Evolutionary conservation across 2,888 invertebrate species (phyloP).

Genomic region (Trichopoda pennipes): DNA sequence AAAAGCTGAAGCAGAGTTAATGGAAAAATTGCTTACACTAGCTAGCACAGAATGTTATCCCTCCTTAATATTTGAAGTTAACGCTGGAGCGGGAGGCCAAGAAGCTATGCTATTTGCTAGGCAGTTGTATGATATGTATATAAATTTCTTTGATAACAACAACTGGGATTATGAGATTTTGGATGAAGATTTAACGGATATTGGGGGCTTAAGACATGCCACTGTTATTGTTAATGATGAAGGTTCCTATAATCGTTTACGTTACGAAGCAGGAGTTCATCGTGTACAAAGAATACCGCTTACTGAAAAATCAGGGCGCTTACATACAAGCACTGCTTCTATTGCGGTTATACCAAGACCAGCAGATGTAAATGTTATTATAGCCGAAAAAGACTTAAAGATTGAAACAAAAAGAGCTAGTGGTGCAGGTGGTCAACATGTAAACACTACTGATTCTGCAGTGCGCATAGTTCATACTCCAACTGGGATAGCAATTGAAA

Average conservation of each 20-base stretch:
- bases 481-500: constrained; percentile 89
- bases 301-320: constrained; percentile 93
- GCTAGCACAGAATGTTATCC: constrained; percentile 83
- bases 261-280: constrained; percentile 96
- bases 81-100: constrained; percentile 96
- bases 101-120: constrained; percentile 97
- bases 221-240: constrained; percentile 85
- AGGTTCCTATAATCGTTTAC: constrained; percentile 85
- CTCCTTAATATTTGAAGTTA: constrained; percentile 87
- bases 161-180: constrained; percentile 84
- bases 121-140: constrained; percentile 93
- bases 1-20: constrained; percentile 83
- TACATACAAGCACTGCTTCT: constrained; percentile 97
- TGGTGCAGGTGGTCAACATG: constrained; percentile 98
- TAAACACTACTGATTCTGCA: constrained; percentile 97
- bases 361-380: constrained; percentile 86
- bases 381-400: constrained; percentile 88
- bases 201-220: constrained; percentile 86
- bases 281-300: constrained; percentile 96
- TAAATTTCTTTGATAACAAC: constrained; percentile 86
- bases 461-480: constrained; percentile 95
- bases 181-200: constrained; percentile 81
- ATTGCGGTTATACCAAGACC: constrained; percentile 94
- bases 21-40: constrained; percentile 83
- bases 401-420: constrained; percentile 94